Conservation (phyloP, 37 sponge, comb jelly and placozoan species). For the Ephydatia muelleri region DNA sequence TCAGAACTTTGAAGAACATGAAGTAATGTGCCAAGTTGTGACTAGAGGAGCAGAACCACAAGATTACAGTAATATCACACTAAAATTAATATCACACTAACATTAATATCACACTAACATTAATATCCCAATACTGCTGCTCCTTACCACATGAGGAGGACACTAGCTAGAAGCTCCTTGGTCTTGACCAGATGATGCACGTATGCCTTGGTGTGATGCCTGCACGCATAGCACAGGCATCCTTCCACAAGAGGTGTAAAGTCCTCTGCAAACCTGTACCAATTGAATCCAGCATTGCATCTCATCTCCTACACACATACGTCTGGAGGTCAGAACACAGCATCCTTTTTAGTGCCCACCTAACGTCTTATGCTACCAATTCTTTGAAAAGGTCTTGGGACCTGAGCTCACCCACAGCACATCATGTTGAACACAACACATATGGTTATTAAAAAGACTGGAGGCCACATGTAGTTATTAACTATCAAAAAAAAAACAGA, state of each 20-base stretch:
- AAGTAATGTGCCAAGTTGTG: conserved; percentile 69
- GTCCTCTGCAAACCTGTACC: conserved; percentile 37
- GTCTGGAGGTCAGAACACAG: too few species aligned
- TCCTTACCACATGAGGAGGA: conserved; percentile 80
- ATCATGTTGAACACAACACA: too few species aligned
- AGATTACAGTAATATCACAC: not conserved
- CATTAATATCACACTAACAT: too few species aligned
- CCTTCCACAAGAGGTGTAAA: conserved; percentile 41
- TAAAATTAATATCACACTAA: not conserved
- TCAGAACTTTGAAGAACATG: conserved; percentile 54
- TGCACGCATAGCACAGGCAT: conserved; percentile 78
- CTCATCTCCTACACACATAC: too few species aligned
- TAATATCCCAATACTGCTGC: not conserved
- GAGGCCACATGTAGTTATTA: too few species aligned
- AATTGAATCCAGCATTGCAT: too few species aligned
- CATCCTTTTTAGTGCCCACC: too few species aligned
- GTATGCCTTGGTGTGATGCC: conserved; percentile 74
- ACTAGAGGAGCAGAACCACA: conserved; percentile 14
- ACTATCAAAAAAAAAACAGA: too few species aligned
- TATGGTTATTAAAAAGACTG: too few species aligned
- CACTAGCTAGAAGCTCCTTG: conserved; percentile 71
- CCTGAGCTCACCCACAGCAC: too few species aligned
- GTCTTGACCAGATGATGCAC: conserved; percentile 71
- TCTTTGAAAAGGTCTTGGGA: too few species aligned
- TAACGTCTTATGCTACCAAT: too few species aligned